Percentiles rank a stretch among this genome's conserved stretches.
Evolutionary conservation across 2,113 vertebrate genomes (phyloP).

Genomic region (Phaethornis superciliosus): DNA sequence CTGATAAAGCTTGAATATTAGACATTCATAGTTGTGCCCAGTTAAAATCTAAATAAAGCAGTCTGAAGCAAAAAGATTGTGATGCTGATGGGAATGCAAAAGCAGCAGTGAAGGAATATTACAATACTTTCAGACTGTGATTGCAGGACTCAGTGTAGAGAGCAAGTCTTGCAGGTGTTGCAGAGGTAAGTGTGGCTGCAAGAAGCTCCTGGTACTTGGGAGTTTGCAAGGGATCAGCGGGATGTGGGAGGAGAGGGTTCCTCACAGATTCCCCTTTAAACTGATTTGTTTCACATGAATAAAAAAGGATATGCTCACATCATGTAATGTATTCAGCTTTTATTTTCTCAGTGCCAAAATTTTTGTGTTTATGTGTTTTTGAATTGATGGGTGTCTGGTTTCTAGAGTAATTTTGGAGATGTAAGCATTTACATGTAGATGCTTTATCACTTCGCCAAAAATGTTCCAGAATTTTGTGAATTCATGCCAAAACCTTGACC

Average conservation of each 20-base stretch:
- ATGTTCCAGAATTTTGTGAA: background rate
- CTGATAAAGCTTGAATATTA: background rate
- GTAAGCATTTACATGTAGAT: background rate
- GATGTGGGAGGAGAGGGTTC: background rate
- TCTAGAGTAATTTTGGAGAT: background rate
- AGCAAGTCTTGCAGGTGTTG: background rate
- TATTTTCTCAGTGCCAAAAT: background rate
- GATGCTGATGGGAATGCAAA: background rate
- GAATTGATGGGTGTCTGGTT: background rate
- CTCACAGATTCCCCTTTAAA: background rate
- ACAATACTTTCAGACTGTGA: too few species aligned
- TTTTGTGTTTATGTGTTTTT: background rate
- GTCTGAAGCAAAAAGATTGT: background rate
- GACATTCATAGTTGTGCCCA: background rate
- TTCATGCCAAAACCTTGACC: background rate
- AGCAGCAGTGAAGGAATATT: background rate
- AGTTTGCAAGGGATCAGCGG: too few species aligned
- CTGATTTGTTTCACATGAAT: background rate
- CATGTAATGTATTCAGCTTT: background rate
- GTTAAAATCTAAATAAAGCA: background rate
- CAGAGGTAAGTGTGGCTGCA: background rate
- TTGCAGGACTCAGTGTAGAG: fast-evolving
- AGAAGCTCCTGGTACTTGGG: background rate
- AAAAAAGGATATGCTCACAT: background rate
- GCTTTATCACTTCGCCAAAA: background rate